These are phyloP conservation scores for Tolypeutes matacus DNA, from an alignment of 2,797 vertebrate genomes.

Conservation along the genomic window DNA sequence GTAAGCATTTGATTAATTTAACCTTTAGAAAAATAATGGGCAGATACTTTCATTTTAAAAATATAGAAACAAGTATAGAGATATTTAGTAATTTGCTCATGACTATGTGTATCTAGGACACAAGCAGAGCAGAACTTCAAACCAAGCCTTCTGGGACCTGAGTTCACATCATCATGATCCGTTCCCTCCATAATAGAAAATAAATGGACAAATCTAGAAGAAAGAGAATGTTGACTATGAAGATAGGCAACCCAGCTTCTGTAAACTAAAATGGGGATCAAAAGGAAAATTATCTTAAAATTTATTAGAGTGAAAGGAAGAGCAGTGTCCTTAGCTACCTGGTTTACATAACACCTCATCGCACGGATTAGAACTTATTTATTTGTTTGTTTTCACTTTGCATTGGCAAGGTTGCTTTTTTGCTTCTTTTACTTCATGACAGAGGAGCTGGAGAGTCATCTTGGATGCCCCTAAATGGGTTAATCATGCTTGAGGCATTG, in stretches of 20 bases:
- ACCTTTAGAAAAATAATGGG: too few species aligned
- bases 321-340: background rate
- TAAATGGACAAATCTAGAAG: background rate
- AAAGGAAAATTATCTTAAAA: constrained; percentile 14
- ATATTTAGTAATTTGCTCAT: background rate
- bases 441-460: background rate
- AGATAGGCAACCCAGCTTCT: background rate
- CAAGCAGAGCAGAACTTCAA: background rate
- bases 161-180: background rate
- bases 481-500: background rate
- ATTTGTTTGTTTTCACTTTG: background rate
- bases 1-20: too few species aligned
- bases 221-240: background rate
- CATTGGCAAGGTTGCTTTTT: background rate
- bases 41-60: background rate
- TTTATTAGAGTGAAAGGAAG: background rate
- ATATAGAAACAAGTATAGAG: background rate
- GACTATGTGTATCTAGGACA: background rate
- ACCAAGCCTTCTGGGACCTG: background rate
- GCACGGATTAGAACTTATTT: background rate
- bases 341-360: background rate
- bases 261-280: background rate
- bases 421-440: constrained; percentile 25
- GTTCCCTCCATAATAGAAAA: background rate
- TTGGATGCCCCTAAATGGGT: background rate